phyloP scores from a whole-genome alignment of 1,140 invertebrate species.

The Drosophila ambigua region DNA sequence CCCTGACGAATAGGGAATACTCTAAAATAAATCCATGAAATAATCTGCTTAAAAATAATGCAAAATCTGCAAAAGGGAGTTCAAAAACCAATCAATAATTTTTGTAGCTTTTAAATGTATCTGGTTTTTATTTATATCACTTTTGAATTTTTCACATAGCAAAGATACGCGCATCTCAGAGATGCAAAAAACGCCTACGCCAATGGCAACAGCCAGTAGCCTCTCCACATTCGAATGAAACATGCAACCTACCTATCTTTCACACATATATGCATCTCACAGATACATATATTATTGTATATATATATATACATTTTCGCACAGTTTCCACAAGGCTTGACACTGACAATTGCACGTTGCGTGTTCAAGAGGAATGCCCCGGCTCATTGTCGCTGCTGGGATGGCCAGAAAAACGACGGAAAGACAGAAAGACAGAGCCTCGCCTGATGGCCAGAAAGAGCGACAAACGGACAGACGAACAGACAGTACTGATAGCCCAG shows the following conservation, averaged over 20 bases:
- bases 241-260: constrained; percentile 1
- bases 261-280: constrained; percentile 4
- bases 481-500: constrained; percentile 28
- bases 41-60: too few relatives aligned
- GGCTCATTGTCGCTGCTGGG: constrained; percentile 59
- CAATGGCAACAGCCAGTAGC: constrained; percentile 19
- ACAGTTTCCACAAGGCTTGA: constrained; percentile 56
- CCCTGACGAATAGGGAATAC: constrained; percentile 14
- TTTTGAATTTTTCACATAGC: too few relatives aligned
- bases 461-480: constrained; percentile 11
- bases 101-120: neutral
- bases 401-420: constrained; percentile 25
- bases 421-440: constrained; percentile 8
- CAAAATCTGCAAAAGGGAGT: too few relatives aligned
- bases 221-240: neutral
- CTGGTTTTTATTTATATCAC: too few relatives aligned
- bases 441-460: constrained; percentile 22
- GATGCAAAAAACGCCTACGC: constrained; percentile 34
- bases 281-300: constrained; percentile 11
- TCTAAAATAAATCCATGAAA: neutral
- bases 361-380: constrained; percentile 73
- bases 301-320: constrained; percentile 31
- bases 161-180: too few relatives aligned
- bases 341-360: constrained; percentile 75
- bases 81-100: neutral